Conservation (phyloP, 2,888 invertebrate species). For the Caenorhabditis sp. region DNA sequence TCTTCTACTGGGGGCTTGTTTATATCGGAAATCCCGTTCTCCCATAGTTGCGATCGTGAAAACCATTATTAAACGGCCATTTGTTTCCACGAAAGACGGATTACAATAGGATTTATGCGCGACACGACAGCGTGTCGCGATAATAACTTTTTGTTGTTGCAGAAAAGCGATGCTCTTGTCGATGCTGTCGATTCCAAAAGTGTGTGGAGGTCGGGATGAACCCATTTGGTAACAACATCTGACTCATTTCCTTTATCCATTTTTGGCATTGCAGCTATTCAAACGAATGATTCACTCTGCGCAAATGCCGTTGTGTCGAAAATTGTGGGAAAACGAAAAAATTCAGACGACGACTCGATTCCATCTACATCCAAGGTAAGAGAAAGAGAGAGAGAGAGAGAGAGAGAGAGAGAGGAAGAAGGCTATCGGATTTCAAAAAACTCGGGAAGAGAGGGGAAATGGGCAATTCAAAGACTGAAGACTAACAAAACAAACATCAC, state of each 20-base stretch:
- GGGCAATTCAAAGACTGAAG: not conserved
- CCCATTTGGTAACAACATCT: conserved; percentile 45
- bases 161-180: conserved; percentile 63
- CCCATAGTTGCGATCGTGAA: not conserved
- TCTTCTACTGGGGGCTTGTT: not conserved
- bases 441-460: not conserved
- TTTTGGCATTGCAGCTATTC: conserved; percentile 51
- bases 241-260: conserved; percentile 21
- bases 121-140: not conserved
- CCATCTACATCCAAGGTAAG: conserved; percentile 50
- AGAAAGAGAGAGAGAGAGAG: no score
- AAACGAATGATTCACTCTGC: conserved; percentile 42
- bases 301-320: conserved; percentile 34
- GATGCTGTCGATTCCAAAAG: conserved; percentile 61
- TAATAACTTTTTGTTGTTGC: conserved; percentile 23
- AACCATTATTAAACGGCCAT: conserved; percentile 7
- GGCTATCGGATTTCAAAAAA: not conserved
- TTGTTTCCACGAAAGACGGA: conserved; percentile 14
- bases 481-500: conserved; percentile 37
- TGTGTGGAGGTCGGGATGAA: conserved; percentile 68
- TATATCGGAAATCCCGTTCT: not conserved
- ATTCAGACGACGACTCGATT: conserved; percentile 24
- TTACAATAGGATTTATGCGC: conserved; percentile 4
- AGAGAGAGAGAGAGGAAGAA: not conserved
- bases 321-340: conserved; percentile 46